A percentile compares a stretch with the other conserved stretches of the same genome.
Evolutionary conservation across 2,797 vertebrate genomes (phyloP).

Genomic region (Rhabdophis nuchalis): DNA sequence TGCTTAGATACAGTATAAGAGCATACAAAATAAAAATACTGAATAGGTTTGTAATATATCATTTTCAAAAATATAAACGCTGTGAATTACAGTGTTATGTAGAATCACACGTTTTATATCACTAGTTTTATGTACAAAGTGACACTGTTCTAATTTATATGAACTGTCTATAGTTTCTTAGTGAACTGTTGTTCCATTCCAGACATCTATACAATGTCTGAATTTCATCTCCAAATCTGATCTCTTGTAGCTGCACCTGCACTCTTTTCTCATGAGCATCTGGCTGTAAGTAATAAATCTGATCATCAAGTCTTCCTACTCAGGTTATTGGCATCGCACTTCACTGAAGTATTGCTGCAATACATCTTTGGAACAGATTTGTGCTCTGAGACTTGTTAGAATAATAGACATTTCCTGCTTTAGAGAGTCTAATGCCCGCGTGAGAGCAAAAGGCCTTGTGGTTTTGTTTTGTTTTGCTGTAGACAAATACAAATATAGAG

Average conservation of each 20-base stretch:
- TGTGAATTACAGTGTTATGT: not conserved
- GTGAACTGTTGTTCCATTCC: slow-evolving; percentile 13
- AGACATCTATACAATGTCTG: not conserved
- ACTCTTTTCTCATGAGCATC: not conserved
- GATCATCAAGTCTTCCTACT: not conserved
- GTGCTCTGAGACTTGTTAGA: slow-evolving; percentile 28
- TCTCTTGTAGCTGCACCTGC: slow-evolving; percentile 8
- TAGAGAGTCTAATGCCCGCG: not conserved
- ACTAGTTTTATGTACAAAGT: not conserved
- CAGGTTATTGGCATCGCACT: slow-evolving; percentile 31
- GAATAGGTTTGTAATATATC: not conserved
- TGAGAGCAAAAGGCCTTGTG: not conserved
- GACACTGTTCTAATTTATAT: not conserved
- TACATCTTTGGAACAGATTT: slow-evolving; percentile 20
- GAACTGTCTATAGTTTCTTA: slow-evolving; percentile 24
- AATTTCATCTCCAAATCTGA: not conserved
- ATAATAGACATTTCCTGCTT: slow-evolving; percentile 14
- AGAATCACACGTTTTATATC: not conserved
- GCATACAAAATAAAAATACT: not conserved
- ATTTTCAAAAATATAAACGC: not conserved
- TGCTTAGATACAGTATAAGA: not conserved
- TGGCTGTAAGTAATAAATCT: not conserved
- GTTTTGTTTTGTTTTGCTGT: not conserved
- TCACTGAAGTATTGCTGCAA: slow-evolving; percentile 10
- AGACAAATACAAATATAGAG: not conserved